These are phyloP conservation scores for Bryconaethiops microstoma DNA, from an alignment of 2,797 vertebrate genomes.

Conservation along the genomic window DNA sequence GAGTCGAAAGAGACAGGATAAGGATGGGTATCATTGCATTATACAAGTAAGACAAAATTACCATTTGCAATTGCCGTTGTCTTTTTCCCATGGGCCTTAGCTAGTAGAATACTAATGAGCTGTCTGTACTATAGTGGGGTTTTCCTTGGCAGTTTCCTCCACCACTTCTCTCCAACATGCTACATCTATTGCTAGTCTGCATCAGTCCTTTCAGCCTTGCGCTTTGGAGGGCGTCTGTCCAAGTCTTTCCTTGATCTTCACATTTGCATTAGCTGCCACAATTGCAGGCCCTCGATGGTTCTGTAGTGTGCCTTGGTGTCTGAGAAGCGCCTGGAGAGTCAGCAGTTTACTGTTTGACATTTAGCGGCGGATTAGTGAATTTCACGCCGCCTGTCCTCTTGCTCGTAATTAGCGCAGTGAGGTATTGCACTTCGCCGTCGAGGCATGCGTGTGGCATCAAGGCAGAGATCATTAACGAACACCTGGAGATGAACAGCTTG, in stretches of 20 bases:
- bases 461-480: constrained; percentile 84
- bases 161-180: constrained; percentile 54
- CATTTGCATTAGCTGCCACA: constrained; percentile 54
- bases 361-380: constrained; percentile 55
- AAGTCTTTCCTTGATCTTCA: constrained; percentile 53
- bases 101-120: constrained; percentile 74
- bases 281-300: constrained; percentile 36
- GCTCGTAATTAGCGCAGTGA: constrained; percentile 77
- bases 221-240: constrained; percentile 65
- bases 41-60: constrained; percentile 39
- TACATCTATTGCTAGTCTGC: constrained; percentile 56
- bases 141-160: constrained; percentile 68
- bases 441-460: constrained; percentile 76
- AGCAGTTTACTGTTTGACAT: constrained; percentile 62
- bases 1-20: constrained; percentile 56
- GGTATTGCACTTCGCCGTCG: constrained; percentile 68
- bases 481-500: constrained; percentile 86
- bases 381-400: constrained; percentile 52
- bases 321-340: constrained; percentile 57
- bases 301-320: constrained; percentile 32
- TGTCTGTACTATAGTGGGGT: constrained; percentile 75
- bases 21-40: constrained; percentile 36
- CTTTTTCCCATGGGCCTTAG: constrained; percentile 57
- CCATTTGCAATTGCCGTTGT: constrained; percentile 3
- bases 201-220: constrained; percentile 65